Percentiles rank a stretch among this genome's conserved stretches.
phyloP scores from a whole-genome alignment of 2,797 vertebrate species.

The Melanotaenia trifasciata region DNA sequence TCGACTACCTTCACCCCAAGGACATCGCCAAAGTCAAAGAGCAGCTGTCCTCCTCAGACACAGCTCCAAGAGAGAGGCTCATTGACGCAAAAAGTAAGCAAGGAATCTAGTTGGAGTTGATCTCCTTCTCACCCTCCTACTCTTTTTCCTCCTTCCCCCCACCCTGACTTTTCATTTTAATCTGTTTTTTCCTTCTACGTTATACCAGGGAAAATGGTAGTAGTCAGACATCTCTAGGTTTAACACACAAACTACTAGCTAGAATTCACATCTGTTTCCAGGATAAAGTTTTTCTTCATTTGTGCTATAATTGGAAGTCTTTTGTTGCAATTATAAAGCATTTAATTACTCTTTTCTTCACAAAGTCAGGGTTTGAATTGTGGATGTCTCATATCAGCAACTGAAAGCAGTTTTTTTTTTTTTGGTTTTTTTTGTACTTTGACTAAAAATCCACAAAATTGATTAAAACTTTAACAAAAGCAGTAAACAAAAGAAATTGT shows the following conservation, averaged over 20 bases:
- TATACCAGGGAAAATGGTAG: background rate
- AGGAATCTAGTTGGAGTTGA: background rate
- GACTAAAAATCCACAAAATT: background rate
- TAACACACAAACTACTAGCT: background rate
- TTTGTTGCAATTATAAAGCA: background rate
- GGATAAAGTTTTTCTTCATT: background rate
- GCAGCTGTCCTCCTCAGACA: conserved; percentile 97
- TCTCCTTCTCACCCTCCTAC: background rate
- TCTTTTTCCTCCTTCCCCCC: no score
- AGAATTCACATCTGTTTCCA: background rate
- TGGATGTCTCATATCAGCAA: background rate
- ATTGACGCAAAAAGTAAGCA: conserved; percentile 97
- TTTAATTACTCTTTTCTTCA: background rate
- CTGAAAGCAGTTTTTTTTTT: background rate
- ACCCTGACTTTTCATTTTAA: background rate
- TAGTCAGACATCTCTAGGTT: background rate
- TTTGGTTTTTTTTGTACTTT: background rate
- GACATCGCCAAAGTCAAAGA: conserved; percentile 99
- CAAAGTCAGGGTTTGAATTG: no score
- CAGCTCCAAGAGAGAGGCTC: conserved; percentile 93
- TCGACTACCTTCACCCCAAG: conserved; percentile 99
- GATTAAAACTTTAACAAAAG: background rate
- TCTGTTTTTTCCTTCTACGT: background rate
- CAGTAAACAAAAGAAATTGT: background rate
- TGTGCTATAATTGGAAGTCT: background rate